Evolutionary conservation across 2,797 vertebrate species (phyloP).

Genomic region (Poeciliopsis paucimaculata): DNA sequence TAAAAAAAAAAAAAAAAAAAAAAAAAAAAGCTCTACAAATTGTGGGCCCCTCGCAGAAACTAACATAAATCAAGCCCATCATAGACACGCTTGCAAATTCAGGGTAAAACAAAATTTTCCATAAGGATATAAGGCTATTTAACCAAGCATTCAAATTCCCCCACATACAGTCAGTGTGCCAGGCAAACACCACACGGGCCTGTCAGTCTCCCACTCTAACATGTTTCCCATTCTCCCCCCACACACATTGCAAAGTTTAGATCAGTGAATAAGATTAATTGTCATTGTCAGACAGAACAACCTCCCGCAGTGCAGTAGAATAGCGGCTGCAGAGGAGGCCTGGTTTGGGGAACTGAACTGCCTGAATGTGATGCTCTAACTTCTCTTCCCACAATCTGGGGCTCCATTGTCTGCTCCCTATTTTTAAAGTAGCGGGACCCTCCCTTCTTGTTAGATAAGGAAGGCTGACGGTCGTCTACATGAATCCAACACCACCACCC

Average conservation of each 20-base stretch:
- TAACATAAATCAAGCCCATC: background rate
- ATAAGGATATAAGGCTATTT: background rate
- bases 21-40: background rate
- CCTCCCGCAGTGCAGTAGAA: slow-evolving; percentile 85
- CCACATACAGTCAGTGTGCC: slow-evolving; percentile 44
- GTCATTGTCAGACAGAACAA: slow-evolving; percentile 93
- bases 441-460: slow-evolving; percentile 86
- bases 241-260: slow-evolving; percentile 66
- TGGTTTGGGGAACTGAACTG: slow-evolving; percentile 82
- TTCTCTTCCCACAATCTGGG: slow-evolving; percentile 83
- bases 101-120: background rate
- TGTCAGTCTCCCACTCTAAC: slow-evolving; percentile 24
- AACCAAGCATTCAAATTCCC: slow-evolving; percentile 46
- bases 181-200: slow-evolving; percentile 31
- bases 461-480: slow-evolving; percentile 72
- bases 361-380: slow-evolving; percentile 85
- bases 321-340: slow-evolving; percentile 77
- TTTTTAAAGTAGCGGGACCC: slow-evolving; percentile 85
- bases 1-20: background rate
- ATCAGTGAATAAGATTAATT: slow-evolving; percentile 86
- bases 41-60: background rate
- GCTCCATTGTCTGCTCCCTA: slow-evolving; percentile 81
- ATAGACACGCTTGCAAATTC: background rate
- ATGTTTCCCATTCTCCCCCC: background rate
- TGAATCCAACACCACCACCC: slow-evolving; percentile 55